A percentile compares a stretch with the other conserved stretches of the same genome.
Evolutionary conservation across 2,888 invertebrate species (phyloP).

Genomic region (Hydrotaea diabolus): DNA sequence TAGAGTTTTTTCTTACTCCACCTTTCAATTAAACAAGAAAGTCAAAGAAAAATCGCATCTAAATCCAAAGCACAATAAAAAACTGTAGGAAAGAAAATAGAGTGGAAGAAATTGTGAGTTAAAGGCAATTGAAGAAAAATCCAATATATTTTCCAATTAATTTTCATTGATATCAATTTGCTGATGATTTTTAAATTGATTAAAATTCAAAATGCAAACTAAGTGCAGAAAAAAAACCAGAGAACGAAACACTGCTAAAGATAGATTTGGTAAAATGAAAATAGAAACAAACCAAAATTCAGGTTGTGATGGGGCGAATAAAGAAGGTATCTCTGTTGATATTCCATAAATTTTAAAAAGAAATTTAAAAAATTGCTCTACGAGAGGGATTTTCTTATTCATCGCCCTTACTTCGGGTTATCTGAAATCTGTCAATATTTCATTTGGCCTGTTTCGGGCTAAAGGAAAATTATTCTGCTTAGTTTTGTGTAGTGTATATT

Average conservation of each 20-base stretch:
- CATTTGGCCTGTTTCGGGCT: background rate
- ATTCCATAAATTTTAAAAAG: no score
- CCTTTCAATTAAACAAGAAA: no score
- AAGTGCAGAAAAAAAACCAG: background rate
- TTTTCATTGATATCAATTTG: constrained; percentile 21
- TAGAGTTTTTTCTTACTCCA: no score
- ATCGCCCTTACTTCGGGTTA: background rate
- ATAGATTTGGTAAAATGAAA: background rate
- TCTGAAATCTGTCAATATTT: constrained; percentile 24
- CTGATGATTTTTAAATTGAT: background rate
- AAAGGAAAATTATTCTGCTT: background rate
- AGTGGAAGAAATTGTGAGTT: background rate
- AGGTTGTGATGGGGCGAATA: no score
- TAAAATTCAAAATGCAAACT: background rate
- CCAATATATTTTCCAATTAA: constrained; percentile 9
- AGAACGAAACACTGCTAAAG: background rate
- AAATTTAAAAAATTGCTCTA: no score
- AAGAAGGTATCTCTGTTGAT: no score
- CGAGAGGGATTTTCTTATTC: background rate
- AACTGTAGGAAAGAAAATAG: no score
- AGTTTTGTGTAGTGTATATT: background rate
- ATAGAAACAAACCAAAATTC: no score
- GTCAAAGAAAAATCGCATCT: no score
- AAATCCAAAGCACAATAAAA: no score
- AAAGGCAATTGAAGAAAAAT: background rate